Base-by-base conservation (phyloP, 2,888 invertebrate species). In the Tricholauxania praeusta region DNA sequence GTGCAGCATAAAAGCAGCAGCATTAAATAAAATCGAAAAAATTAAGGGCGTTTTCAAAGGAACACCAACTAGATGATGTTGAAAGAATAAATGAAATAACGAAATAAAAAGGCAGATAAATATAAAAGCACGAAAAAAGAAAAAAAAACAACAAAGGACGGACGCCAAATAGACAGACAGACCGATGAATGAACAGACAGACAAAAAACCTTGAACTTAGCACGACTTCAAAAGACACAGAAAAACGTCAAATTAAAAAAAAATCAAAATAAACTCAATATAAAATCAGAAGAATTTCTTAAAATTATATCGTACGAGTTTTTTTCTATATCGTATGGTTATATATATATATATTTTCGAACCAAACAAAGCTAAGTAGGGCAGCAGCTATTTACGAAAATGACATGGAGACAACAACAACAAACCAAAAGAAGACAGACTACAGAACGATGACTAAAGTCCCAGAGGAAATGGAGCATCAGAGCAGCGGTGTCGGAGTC, bases 181-280 rank as follows among this genome's bases (percentile, higher is more conserved):
- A 2, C 53, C 12, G 6, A 22, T 8, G 51, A 51, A 39, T n/a
- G n/a, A 49, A 22, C 65, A 51, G 51, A 51, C 53, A 70, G 52
- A 22, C 19, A 28, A 32, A 65, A 51, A 69, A 32, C 71, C 71
- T 64, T 71, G 64, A 65, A 71, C 71, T 71, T 71, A 55, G 49
- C 39, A 62, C 19, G 39, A 67, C 17, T 59, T 48, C 59, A 15
- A 22, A 7, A 59, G 68, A 55, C 28, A 69, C 48, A 22, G n/a
- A 48, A 49, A 64, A 64, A 51, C 4, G 4, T 4, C 4, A 64
- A 51, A 48, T 17, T 4, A 49, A 47, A 64, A 12, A 39, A 28
- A 53, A 66, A 52, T 49, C 48, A 39, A 22, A 65, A 12, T 47
- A 39, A 67, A 67, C 55, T 32, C 39, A 15, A 22, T 15, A 17